Percentiles rank a stretch among this genome's conserved stretches.
These are phyloP conservation scores for Xiphias gladius DNA, from an alignment of 2,113 vertebrate species.

Conservation along the genomic window DNA sequence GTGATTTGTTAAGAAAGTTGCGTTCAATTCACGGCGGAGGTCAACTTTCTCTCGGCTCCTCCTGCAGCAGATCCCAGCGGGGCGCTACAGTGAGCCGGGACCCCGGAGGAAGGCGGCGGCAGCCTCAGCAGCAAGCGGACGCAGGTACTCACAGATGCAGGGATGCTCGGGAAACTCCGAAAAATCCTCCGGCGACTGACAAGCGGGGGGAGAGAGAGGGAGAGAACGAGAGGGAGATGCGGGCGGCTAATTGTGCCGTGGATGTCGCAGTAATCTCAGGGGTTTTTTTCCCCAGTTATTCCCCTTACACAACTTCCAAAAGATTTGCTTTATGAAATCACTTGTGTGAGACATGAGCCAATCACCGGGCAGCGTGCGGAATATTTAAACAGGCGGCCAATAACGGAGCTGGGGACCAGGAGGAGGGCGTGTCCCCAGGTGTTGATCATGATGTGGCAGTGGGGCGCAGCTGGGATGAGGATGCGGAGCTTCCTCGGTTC, in stretches of 20 bases:
- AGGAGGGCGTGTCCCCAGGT: conserved; percentile 70
- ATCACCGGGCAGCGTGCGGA: conserved; percentile 59
- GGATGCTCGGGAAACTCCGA: conserved; percentile 58
- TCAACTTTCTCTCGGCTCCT: conserved; percentile 60
- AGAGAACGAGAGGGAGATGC: conserved; percentile 6
- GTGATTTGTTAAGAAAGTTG: conserved; percentile 39
- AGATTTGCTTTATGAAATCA: conserved; percentile 84
- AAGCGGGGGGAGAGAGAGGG: conserved; percentile 9
- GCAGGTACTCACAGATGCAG: conserved; percentile 77
- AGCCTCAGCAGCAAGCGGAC: conserved; percentile 14
- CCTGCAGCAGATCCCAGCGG: conserved; percentile 48
- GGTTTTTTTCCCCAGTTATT: conserved; percentile 68
- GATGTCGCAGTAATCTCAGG: conserved; percentile 67
- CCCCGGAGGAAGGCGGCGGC: conserved; percentile 19
- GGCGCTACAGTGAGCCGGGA: conserved; percentile 29
- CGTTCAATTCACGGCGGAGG: not conserved
- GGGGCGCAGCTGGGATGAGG: conserved; percentile 48
- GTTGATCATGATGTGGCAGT: conserved; percentile 25
- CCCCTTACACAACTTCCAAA: conserved; percentile 84
- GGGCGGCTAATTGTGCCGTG: conserved; percentile 39
- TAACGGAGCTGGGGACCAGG: conserved; percentile 29
- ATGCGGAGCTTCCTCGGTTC: conserved; percentile 32
- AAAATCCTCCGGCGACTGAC: conserved; percentile 66
- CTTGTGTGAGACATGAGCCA: conserved; percentile 70
- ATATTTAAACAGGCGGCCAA: conserved; percentile 77